A percentile compares a stretch with the other conserved stretches of the same genome.
phyloP scores from a whole-genome alignment of 2,113 vertebrate genomes.

The Ailuropoda melanoleuca region DNA sequence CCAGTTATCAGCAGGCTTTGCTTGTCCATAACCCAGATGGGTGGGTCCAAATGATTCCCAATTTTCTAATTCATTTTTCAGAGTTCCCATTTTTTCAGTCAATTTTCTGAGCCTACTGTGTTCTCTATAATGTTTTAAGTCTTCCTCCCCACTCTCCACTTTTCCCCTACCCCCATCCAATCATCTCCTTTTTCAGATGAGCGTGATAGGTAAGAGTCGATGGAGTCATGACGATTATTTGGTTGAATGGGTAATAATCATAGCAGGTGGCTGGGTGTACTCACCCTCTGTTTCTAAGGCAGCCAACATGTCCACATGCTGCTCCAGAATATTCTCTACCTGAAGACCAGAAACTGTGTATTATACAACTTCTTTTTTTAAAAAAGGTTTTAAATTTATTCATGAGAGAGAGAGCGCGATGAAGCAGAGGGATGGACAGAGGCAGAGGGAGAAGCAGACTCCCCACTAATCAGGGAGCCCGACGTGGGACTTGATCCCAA shows the following conservation, averaged over 20 bases:
- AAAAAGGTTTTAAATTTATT: background rate
- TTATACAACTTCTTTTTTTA: background rate
- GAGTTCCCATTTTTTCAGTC: background rate
- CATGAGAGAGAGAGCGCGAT: background rate
- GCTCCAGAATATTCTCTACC: background rate
- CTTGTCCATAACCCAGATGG: background rate
- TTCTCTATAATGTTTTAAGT: background rate
- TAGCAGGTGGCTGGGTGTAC: background rate
- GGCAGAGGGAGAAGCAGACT: background rate
- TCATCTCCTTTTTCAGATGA: background rate
- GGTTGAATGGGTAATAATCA: background rate
- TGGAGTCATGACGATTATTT: background rate
- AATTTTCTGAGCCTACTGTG: background rate
- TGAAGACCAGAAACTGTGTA: background rate
- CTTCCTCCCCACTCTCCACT: accelerated
- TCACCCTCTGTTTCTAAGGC: background rate
- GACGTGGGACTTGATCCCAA: too few species aligned
- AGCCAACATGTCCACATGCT: background rate
- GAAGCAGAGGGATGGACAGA: background rate
- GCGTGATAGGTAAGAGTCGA: background rate
- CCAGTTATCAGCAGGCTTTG: background rate
- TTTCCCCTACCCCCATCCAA: too few species aligned
- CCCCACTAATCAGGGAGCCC: background rate
- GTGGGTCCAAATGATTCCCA: background rate
- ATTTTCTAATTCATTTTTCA: constrained; percentile 1